Conservation (phyloP, 2,113 vertebrate genomes). For the Mus spicilegus region DNA sequence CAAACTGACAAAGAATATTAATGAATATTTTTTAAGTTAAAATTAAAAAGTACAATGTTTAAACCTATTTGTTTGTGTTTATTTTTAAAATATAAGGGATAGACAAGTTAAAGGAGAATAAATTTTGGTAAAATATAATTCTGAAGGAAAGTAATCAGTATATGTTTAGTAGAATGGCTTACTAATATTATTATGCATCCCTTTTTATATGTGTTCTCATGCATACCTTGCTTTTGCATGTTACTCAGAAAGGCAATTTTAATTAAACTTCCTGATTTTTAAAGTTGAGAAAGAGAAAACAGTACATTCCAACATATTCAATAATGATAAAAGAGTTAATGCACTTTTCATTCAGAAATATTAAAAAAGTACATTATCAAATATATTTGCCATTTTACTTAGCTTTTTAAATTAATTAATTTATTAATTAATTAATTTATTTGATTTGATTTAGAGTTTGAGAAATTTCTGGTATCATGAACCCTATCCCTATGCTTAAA, state of each 20-base stretch:
- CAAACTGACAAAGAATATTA: neutral
- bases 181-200: neutral
- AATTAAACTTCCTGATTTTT: conserved; percentile 24
- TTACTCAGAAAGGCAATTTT: neutral
- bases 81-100: neutral
- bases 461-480: neutral
- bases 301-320: neutral
- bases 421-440: neutral
- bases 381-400: neutral
- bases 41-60: neutral
- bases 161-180: neutral
- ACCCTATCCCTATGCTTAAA: neutral
- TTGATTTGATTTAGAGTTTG: neutral
- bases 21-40: neutral
- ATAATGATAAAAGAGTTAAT: neutral
- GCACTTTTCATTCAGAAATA: neutral
- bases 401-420: neutral
- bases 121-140: neutral
- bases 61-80: neutral
- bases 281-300: neutral
- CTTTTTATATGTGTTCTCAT: neutral
- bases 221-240: too few species aligned
- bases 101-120: neutral
- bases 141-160: neutral
- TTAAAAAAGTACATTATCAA: neutral